These are phyloP conservation scores for Latrodectus hesperus DNA, from an alignment of 2,888 invertebrate species.

Conservation along the genomic window DNA sequence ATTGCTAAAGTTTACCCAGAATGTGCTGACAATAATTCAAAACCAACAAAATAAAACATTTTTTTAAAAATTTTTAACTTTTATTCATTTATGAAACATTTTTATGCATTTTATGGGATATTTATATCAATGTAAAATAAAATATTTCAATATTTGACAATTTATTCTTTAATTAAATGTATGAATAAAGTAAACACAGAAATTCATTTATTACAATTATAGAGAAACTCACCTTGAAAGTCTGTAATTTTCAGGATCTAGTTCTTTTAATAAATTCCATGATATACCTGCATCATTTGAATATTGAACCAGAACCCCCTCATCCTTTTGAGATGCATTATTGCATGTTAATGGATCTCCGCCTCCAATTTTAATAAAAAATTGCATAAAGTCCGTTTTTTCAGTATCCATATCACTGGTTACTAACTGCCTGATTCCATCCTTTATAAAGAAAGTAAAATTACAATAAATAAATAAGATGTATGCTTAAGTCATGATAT, in stretches of 20 bases:
- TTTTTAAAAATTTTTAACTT: no score
- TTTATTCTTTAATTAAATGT: no score
- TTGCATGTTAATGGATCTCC: conserved; percentile 72
- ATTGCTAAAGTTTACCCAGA: no score
- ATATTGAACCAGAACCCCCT: conserved; percentile 75
- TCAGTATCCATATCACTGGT: conserved; percentile 74
- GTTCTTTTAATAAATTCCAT: conserved; percentile 75
- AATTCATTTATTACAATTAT: no score
- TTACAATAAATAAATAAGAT: background rate
- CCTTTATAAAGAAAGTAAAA: conserved; percentile 70
- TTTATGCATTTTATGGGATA: no score
- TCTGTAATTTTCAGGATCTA: conserved; percentile 72
- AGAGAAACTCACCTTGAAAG: conserved; percentile 72
- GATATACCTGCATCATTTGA: conserved; percentile 75
- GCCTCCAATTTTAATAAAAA: conserved; percentile 74
- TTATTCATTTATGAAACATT: no score
- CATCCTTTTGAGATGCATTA: conserved; percentile 73
- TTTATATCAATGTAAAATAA: no score
- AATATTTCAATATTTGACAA: no score
- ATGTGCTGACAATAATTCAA: no score
- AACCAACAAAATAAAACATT: no score
- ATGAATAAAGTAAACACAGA: no score
- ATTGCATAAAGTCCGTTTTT: conserved; percentile 74
- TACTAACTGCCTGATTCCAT: conserved; percentile 73
- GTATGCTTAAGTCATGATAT: background rate